Evolutionary conservation across 2,113 vertebrate species (phyloP).

Genomic region (Aythya baeri): DNA sequence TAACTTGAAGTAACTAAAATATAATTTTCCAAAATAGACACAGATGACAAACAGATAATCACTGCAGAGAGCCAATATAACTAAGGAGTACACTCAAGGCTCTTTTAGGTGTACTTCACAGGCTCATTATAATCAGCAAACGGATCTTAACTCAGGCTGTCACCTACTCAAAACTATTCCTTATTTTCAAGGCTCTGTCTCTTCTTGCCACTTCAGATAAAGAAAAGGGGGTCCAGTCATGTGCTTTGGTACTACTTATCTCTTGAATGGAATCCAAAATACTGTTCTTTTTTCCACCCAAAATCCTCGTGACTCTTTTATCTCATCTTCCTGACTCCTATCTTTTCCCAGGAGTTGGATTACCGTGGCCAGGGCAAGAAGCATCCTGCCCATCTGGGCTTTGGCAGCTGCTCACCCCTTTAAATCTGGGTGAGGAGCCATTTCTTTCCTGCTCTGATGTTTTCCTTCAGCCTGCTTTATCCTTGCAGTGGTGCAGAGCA

Average conservation of each 20-base stretch:
- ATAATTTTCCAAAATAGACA: constrained; percentile 71
- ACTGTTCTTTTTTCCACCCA: not conserved
- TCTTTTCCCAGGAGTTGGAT: not conserved
- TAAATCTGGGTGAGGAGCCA: not conserved
- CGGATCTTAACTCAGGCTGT: constrained; percentile 58
- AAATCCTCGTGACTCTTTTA: not conserved
- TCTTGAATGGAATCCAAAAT: not conserved
- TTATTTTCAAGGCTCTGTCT: constrained; percentile 59
- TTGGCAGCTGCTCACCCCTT: not conserved
- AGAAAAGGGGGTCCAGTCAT: constrained; percentile 35
- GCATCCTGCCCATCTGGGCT: not conserved
- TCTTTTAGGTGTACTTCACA: constrained; percentile 71
- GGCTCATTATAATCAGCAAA: constrained; percentile 74
- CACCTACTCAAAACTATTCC: constrained; percentile 64
- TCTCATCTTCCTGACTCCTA: not conserved
- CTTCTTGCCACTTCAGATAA: not conserved
- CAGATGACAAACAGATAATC: constrained; percentile 72
- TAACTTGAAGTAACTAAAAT: constrained; percentile 64
- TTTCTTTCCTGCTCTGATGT: not conserved
- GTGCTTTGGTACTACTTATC: not conserved
- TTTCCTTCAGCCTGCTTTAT: not conserved
- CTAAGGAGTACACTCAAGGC: constrained; percentile 55
- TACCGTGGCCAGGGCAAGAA: fast-evolving
- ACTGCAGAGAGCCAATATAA: constrained; percentile 21
- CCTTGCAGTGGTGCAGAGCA: fast-evolving